Conservation (phyloP, 2,113 vertebrate genomes). For the Seriola quinqueradiata region DNA sequence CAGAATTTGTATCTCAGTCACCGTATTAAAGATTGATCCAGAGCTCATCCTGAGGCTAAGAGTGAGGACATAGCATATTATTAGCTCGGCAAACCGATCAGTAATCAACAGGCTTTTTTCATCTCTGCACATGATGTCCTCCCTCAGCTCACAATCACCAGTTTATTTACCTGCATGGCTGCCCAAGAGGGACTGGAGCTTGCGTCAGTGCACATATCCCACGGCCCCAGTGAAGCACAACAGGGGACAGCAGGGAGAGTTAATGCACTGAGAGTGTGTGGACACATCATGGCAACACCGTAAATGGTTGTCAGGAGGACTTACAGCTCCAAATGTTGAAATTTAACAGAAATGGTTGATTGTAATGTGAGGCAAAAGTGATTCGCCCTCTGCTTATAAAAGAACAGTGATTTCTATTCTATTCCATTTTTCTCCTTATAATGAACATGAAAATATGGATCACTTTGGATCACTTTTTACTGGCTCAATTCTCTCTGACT, state of each 20-base stretch:
- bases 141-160: conserved; percentile 62
- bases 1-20: conserved; percentile 34
- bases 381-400: not conserved
- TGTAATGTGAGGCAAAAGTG: not conserved
- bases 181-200: conserved; percentile 63
- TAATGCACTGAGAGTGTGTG: conserved; percentile 45
- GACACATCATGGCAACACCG: conserved; percentile 59
- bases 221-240: conserved; percentile 34
- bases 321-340: conserved; percentile 14
- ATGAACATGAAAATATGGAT: not conserved
- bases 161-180: conserved; percentile 74
- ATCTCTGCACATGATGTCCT: conserved; percentile 33
- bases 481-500: not conserved
- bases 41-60: conserved; percentile 22
- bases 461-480: conserved; percentile 1
- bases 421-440: not conserved
- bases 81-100: not conserved
- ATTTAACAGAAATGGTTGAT: conserved; percentile 21
- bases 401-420: not conserved
- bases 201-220: conserved; percentile 77
- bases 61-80: conserved; percentile 5
- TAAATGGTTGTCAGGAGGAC: conserved; percentile 58
- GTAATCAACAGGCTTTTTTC: conserved; percentile 51
- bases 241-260: conserved; percentile 40
- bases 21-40: conserved; percentile 49